Conservation (phyloP, 2,888 invertebrate species). For the Halictus ligatus region DNA sequence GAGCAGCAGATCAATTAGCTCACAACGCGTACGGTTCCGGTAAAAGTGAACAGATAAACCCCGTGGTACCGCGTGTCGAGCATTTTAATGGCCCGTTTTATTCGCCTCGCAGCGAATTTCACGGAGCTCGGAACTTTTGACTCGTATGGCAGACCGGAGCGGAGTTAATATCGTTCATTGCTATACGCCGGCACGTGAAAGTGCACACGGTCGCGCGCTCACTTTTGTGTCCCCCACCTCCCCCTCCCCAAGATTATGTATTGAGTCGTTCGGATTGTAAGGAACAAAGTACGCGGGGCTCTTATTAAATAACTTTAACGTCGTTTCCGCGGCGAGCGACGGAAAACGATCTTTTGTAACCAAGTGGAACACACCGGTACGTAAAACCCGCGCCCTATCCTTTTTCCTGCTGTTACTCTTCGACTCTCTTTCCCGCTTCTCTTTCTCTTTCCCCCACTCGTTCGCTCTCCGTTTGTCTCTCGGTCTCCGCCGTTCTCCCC, state of each 20-base stretch:
- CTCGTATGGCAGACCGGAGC: not conserved
- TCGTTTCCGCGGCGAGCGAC: conserved; percentile 33
- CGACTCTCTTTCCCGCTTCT: conserved; percentile 11
- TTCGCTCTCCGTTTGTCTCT: conserved; percentile 25
- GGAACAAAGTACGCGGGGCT: not conserved
- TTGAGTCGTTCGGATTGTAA: conserved; percentile 3
- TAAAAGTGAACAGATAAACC: conserved; percentile 33
- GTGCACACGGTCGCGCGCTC: conserved; percentile 1
- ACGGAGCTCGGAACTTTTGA: not conserved
- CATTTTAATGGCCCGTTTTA: not conserved
- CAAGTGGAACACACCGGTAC: conserved; percentile 45
- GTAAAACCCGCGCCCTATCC: conserved; percentile 46
- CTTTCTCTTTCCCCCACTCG: not conserved
- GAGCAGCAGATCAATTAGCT: conserved; percentile 30
- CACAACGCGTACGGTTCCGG: conserved; percentile 27
- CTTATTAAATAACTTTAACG: conserved; percentile 47
- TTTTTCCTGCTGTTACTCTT: conserved; percentile 23
- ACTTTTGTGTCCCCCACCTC: not conserved
- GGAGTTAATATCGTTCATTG: conserved; percentile 27
- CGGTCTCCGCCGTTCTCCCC: conserved; percentile 37
- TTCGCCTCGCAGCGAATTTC: not conserved
- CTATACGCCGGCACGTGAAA: not conserved
- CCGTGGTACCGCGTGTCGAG: not conserved
- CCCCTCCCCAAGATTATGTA: not conserved
- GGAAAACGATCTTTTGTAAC: conserved; percentile 64